phyloP scores from a whole-genome alignment of 2,888 invertebrate genomes.

The Gastracanthus pulcherrimus region DNA sequence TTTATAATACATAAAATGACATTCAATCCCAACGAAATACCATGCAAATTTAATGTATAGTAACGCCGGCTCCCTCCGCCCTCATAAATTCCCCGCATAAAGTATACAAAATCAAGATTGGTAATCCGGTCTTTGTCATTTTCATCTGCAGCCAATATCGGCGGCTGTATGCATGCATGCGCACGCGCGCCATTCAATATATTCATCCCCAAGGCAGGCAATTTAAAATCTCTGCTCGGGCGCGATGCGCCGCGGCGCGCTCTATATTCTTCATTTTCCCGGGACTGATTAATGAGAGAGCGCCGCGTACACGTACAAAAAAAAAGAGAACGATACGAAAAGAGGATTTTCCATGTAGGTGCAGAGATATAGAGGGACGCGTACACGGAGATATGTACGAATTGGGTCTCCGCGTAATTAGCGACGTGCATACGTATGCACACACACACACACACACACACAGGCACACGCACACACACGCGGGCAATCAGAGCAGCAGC shows the following conservation, averaged over 20 bases:
- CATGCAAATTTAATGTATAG: not conserved
- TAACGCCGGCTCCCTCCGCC: too few species aligned
- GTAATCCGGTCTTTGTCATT: not conserved
- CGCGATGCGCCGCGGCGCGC: not conserved
- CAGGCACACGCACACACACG: not conserved
- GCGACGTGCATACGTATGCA: constrained; percentile 1
- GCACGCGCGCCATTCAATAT: not conserved
- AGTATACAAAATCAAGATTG: constrained; percentile 1
- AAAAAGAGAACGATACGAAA: not conserved
- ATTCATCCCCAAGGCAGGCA: not conserved
- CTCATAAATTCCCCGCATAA: not conserved
- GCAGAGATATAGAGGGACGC: not conserved
- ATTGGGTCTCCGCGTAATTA: constrained; percentile 36
- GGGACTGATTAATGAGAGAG: not conserved
- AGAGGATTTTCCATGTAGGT: not conserved
- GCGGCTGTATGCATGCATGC: too few species aligned
- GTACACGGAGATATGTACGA: not conserved
- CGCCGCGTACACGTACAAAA: not conserved
- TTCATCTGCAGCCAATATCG: not conserved
- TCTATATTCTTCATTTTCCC: constrained; percentile 5
- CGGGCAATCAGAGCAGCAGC: not conserved
- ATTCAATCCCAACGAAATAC: too few species aligned
- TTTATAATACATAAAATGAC: too few species aligned
- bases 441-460: not conserved
- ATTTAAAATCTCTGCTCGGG: not conserved